These are phyloP conservation scores for Falco rusticolus DNA, from an alignment of 2,797 vertebrate species.

Conservation along the genomic window DNA sequence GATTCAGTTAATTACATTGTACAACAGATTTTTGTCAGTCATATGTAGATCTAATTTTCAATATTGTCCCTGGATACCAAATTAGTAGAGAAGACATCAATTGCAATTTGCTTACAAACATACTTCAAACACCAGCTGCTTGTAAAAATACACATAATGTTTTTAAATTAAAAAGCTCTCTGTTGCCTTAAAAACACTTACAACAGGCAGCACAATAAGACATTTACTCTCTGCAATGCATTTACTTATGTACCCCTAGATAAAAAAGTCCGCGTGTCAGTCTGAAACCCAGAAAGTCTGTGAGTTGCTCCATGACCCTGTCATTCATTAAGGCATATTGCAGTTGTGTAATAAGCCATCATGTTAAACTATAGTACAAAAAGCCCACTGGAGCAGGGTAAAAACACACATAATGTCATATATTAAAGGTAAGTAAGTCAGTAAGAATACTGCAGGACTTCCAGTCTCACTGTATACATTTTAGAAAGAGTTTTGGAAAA, in stretches of 20 bases:
- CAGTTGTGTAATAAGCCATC: neutral
- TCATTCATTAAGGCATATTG: neutral
- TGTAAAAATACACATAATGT: constrained; percentile 15
- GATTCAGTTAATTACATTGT: neutral
- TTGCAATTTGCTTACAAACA: constrained; percentile 50
- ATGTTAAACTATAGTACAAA: neutral
- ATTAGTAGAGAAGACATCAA: constrained; percentile 29
- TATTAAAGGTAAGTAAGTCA: neutral
- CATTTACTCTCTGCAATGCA: neutral
- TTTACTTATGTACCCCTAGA: neutral
- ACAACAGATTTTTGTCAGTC: constrained; percentile 31
- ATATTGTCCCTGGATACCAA: constrained; percentile 6
- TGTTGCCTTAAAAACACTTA: neutral
- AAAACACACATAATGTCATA: neutral
- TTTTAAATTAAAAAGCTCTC: constrained; percentile 43
- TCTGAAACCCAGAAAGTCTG: neutral
- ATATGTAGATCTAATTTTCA: constrained; percentile 45
- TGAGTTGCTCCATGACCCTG: neutral
- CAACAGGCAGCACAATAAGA: neutral
- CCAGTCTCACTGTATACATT: neutral
- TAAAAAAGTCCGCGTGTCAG: neutral
- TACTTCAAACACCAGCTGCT: constrained; percentile 48
- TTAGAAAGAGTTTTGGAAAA: neutral
- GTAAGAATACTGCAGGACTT: neutral
- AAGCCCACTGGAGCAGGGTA: neutral